Evolutionary conservation across 2,113 vertebrate species (phyloP).

Genomic region (Hemicordylus capensis): DNA sequence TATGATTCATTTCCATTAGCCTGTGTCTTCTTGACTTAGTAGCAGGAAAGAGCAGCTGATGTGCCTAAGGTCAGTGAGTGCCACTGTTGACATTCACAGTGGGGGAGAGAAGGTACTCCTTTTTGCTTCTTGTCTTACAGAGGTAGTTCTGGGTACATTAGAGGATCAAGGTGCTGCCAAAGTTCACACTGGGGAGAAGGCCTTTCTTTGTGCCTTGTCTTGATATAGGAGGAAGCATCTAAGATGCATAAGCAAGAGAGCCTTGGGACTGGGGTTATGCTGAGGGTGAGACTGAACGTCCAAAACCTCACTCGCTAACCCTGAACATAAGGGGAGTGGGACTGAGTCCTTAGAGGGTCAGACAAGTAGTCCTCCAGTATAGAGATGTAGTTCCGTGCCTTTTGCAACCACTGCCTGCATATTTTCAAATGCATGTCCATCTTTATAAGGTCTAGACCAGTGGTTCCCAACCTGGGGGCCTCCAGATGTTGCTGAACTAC

Average conservation of each 20-base stretch:
- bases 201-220: background rate
- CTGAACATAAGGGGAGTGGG: background rate
- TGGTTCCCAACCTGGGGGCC: no score
- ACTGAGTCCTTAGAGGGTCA: background rate
- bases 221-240: background rate
- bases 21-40: background rate
- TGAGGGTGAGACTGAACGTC: no score
- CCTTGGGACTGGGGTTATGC: background rate
- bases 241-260: background rate
- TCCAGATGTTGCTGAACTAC: no score
- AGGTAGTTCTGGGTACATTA: no score
- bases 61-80: background rate
- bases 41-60: background rate
- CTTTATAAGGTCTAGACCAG: background rate
- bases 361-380: background rate
- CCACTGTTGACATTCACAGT: background rate
- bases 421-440: background rate
- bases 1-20: no score
- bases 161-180: no score
- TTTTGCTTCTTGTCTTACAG: background rate
- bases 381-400: background rate
- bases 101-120: background rate
- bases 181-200: background rate
- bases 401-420: background rate
- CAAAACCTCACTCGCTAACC: no score